phyloP scores from a whole-genome alignment of 1,140 invertebrate species.

The Campoletis sonorensis region DNA sequence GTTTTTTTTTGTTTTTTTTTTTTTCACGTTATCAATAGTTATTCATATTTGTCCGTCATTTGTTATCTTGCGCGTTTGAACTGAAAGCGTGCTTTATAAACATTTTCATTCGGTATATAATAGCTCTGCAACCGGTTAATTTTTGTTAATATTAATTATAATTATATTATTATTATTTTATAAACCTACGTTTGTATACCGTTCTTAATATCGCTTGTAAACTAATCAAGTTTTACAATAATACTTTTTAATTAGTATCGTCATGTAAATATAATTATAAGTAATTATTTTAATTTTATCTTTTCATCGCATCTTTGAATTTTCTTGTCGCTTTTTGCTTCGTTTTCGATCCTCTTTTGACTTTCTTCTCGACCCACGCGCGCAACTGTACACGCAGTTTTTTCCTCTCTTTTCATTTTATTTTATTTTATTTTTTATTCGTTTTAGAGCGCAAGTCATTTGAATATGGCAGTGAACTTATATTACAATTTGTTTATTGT shows the following conservation, averaged over 20 bases:
- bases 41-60: not conserved
- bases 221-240: slow-evolving; percentile 65
- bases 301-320: not conserved
- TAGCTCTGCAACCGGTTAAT: slow-evolving; percentile 47
- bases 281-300: slow-evolving; percentile 54
- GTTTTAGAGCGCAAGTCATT: slow-evolving; percentile 63
- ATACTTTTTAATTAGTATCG: slow-evolving; percentile 63
- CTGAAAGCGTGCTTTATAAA: slow-evolving; percentile 43
- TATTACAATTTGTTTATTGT: slow-evolving; percentile 66
- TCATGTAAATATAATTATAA: slow-evolving; percentile 66
- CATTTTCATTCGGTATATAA: too few relatives aligned
- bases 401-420: slow-evolving; percentile 9
- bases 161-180: slow-evolving; percentile 35
- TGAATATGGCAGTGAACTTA: slow-evolving; percentile 70
- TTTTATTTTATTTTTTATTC: slow-evolving; percentile 26
- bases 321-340: too few relatives aligned
- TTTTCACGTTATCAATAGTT: too few relatives aligned
- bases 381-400: slow-evolving; percentile 65
- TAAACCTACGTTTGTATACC: slow-evolving; percentile 62
- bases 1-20: too few relatives aligned
- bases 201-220: slow-evolving; percentile 61
- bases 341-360: too few relatives aligned
- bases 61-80: slow-evolving; percentile 17
- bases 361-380: slow-evolving; percentile 56
- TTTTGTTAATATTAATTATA: not conserved